Conservation (phyloP, 2,797 vertebrate species). For the Caiman crocodilus region DNA sequence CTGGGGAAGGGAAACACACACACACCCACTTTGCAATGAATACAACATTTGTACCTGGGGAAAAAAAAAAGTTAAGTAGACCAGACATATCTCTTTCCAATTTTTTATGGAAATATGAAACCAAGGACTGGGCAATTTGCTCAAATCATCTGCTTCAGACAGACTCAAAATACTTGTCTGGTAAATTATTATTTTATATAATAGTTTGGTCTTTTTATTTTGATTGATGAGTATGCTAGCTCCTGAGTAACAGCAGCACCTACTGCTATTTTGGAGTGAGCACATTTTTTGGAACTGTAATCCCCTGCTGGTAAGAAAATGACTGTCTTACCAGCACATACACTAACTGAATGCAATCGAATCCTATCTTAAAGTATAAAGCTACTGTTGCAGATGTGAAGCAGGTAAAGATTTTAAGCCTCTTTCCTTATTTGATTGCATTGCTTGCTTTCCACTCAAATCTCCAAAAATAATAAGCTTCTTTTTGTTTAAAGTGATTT, state of each 20-base stretch:
- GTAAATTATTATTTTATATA: slow-evolving; percentile 50
- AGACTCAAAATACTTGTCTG: slow-evolving; percentile 32
- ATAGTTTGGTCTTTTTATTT: slow-evolving; percentile 52
- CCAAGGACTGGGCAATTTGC: slow-evolving; percentile 9
- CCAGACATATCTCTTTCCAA: not conserved
- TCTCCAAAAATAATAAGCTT: not conserved
- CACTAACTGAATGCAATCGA: slow-evolving; percentile 30
- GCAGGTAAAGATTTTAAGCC: not conserved
- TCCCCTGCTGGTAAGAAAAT: slow-evolving; percentile 49
- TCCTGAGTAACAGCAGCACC: slow-evolving; percentile 38
- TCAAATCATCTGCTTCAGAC: slow-evolving; percentile 47
- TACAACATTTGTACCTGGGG: not conserved
- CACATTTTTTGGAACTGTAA: slow-evolving; percentile 12
- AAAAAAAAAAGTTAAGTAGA: not conserved
- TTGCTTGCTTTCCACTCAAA: not conserved
- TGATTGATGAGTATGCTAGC: slow-evolving; percentile 39
- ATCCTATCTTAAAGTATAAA: slow-evolving; percentile 19
- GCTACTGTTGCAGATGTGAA: not conserved
- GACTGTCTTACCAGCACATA: not conserved
- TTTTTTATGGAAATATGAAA: slow-evolving; percentile 53
- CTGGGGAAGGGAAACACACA: not conserved
- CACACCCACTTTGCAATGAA: not conserved
- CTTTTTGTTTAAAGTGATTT: slow-evolving; percentile 58
- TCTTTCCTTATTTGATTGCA: not conserved
- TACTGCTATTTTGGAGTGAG: not conserved